A percentile compares a stretch with the other conserved stretches of the same genome.
Evolutionary conservation across 2,797 vertebrate genomes (phyloP).

Genomic region (Rhadinocentrus ornatus): DNA sequence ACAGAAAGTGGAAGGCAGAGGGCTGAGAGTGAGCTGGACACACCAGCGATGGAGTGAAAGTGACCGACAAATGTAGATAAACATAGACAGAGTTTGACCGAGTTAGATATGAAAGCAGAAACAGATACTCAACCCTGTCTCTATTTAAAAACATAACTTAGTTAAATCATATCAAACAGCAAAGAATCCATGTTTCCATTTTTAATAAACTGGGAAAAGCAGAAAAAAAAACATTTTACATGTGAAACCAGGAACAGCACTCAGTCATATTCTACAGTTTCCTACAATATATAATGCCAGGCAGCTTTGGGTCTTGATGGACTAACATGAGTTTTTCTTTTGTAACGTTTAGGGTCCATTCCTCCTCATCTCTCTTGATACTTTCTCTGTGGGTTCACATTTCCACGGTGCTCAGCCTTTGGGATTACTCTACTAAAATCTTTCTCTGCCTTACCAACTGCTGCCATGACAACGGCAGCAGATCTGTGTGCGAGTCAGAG

Average conservation of each 20-base stretch:
- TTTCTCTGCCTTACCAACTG: conserved; percentile 74
- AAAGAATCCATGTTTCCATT: conserved; percentile 42
- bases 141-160: conserved; percentile 18
- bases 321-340: conserved; percentile 28
- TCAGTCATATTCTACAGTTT: conserved; percentile 15
- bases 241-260: conserved; percentile 38
- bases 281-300: conserved; percentile 20
- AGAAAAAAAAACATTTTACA: conserved; percentile 11
- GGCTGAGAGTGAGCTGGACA: conserved; percentile 4
- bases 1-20: conserved; percentile 6
- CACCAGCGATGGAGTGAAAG: conserved; percentile 5
- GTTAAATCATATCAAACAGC: conserved; percentile 34
- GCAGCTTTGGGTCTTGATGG: conserved; percentile 31
- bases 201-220: conserved; percentile 17
- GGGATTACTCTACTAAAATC: conserved; percentile 81
- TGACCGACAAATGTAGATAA: conserved; percentile 33
- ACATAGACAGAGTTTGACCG: conserved; percentile 13
- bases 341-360: conserved; percentile 20
- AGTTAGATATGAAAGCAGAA: conserved; percentile 17
- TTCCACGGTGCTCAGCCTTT: conserved; percentile 75
- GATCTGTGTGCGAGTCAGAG: conserved; percentile 62
- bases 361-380: conserved; percentile 23
- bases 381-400: conserved; percentile 74
- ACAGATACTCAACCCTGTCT: accelerated
- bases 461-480: conserved; percentile 86